Conservation (phyloP, 53 echinoderm and acorn worm genomes). For the Crossaster papposus region DNA sequence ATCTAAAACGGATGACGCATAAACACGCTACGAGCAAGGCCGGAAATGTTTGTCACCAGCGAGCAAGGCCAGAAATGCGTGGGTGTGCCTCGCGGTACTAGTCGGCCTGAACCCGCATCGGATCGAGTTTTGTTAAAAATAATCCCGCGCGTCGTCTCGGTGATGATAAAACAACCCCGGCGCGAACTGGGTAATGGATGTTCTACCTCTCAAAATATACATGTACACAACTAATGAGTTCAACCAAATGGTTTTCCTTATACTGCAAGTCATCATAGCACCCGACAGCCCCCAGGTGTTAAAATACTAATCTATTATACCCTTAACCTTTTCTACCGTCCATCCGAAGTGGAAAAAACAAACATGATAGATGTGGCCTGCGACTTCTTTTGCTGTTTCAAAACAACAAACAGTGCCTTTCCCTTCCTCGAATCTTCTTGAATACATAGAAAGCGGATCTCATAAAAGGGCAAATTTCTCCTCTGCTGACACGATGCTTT, state of each 20-base stretch:
- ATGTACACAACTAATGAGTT: too few species aligned
- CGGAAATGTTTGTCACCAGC: too few species aligned
- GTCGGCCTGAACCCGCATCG: too few species aligned
- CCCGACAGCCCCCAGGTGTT: background rate
- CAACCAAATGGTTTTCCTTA: background rate
- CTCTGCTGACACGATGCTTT: background rate
- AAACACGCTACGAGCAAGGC: too few species aligned
- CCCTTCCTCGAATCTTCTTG: slow-evolving; percentile 6
- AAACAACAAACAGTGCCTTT: background rate
- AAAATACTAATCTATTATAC: background rate
- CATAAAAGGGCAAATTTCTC: slow-evolving; percentile 30
- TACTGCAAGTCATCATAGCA: background rate
- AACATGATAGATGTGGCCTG: background rate
- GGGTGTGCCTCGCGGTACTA: too few species aligned
- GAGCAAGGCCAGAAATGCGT: too few species aligned
- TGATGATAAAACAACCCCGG: too few species aligned
- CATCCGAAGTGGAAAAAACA: background rate
- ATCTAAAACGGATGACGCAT: too few species aligned
- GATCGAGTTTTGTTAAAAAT: too few species aligned
- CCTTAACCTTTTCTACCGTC: background rate
- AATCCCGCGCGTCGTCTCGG: too few species aligned
- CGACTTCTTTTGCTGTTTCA: background rate
- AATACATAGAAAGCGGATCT: slow-evolving; percentile 38
- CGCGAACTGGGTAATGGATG: background rate
- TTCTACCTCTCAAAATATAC: background rate